phyloP scores from a whole-genome alignment of 2,797 vertebrate species.

The Salarias fasciatus region DNA sequence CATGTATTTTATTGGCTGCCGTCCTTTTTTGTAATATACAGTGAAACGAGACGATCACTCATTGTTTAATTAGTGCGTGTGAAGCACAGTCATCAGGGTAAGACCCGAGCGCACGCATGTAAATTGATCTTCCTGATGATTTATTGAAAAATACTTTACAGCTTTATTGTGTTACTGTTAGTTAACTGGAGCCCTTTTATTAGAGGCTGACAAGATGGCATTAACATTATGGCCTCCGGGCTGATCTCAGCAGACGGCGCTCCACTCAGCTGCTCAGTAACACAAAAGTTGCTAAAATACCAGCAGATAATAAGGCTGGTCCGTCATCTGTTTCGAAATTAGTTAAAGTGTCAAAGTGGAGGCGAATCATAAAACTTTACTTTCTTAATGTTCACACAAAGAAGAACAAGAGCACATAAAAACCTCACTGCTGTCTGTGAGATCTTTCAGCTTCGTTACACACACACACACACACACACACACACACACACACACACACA shows the following conservation, averaged over 20 bases:
- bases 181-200: constrained; percentile 35
- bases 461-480: constrained; percentile 6
- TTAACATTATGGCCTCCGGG: constrained; percentile 30
- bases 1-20: constrained; percentile 40
- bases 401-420: constrained; percentile 5
- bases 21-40: constrained; percentile 50
- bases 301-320: constrained; percentile 43
- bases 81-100: constrained; percentile 48
- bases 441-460: constrained; percentile 10
- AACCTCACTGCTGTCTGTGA: too few relatives aligned
- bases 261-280: constrained; percentile 23
- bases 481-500: constrained; percentile 1
- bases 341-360: constrained; percentile 19
- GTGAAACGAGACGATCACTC: constrained; percentile 31
- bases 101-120: constrained; percentile 47
- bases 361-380: constrained; percentile 25
- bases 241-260: constrained; percentile 32
- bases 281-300: constrained; percentile 41
- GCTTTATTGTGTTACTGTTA: constrained; percentile 38
- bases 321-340: constrained; percentile 22
- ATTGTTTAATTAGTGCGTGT: constrained; percentile 63
- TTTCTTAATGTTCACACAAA: constrained; percentile 12
- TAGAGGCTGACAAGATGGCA: constrained; percentile 25
- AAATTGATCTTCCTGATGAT: constrained; percentile 58
- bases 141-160: constrained; percentile 47